Evolutionary conservation across 2,888 invertebrate species (phyloP), one percentile per base, ranked within the genome.

Genomic region (Bhutanitis thaidina): DNA sequence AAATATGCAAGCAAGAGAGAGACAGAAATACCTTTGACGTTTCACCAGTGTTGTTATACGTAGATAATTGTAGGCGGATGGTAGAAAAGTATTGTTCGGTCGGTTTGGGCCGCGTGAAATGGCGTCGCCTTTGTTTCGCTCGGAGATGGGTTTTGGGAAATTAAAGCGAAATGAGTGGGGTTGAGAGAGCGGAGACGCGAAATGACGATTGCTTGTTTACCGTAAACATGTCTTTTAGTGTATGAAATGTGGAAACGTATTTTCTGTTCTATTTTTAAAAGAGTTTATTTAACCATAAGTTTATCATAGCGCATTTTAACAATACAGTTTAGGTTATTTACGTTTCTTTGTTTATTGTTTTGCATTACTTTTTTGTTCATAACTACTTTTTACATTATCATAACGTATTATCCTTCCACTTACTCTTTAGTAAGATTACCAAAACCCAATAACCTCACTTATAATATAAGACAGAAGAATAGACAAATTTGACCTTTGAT

Each of bases 91-190:
- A 81, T 85, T 87, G 86, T 86, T 78, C 80, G 76, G 71, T 84
- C 77, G 87, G 87, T 85, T 86, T 80, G 74, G 82, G 74, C 77
- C 81, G 86, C 81, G 85, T 84, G 86, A 86, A 87, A 83, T 82
- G 82, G 80, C 75, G 76, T 68, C 61, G 69, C 73, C 76, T 80
- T 85, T 85, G 81, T 86, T 80, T 82, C 71, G 71, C 69, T 67
- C 54, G 62, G 72, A 77, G 80, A 79, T 77, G 85, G 86, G 83
- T 81, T 85, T 84, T 79, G 77, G 83, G 74, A 83, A 82, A 87
- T 87, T 85, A 87, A 84, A 85, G 77, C 69, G 74, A 70, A 77
- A 71, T 67, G 73, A 71, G 71, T 70, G 74, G 77, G 78, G 79
- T 77, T 77, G 77, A 71, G 67, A 65, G 71, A 69, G 74, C 78